Evolutionary conservation across 1,140 invertebrate genomes (phyloP).

Genomic region (Panagrolaimus sp.): DNA sequence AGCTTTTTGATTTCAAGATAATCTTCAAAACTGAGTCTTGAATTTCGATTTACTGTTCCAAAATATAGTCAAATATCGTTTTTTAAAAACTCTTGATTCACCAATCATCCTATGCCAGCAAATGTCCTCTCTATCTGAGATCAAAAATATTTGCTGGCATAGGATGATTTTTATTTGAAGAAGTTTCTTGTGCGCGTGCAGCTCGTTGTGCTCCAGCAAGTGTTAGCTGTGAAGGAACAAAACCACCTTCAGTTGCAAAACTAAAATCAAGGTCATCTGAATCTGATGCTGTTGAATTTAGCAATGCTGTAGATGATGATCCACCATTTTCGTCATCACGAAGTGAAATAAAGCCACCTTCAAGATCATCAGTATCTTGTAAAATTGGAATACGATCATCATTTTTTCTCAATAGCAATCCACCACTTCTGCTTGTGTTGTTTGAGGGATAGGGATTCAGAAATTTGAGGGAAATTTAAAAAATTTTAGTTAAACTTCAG

Average conservation of each 20-base stretch:
- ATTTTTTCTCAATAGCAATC: not conserved
- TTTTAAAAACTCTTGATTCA: too few relatives aligned
- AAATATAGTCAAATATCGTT: too few relatives aligned
- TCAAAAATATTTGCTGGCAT: slow-evolving; percentile 35
- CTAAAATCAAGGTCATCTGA: slow-evolving; percentile 1
- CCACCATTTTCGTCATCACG: too few relatives aligned
- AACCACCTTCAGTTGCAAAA: slow-evolving; percentile 7
- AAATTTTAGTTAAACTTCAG: too few relatives aligned
- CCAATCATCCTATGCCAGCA: too few relatives aligned
- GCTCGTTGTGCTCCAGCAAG: not conserved
- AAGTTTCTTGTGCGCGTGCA: too few relatives aligned
- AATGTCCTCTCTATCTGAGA: slow-evolving; percentile 24
- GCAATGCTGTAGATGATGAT: not conserved
- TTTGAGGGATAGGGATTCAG: slow-evolving; percentile 12
- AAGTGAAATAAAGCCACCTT: not conserved
- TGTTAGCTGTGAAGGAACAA: not conserved
- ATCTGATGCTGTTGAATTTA: not conserved
- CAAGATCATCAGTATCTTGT: not conserved
- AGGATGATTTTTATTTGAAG: slow-evolving; percentile 22
- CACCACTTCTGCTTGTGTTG: not conserved
- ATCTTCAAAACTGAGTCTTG: too few relatives aligned
- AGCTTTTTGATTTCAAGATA: too few relatives aligned
- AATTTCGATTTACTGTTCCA: too few relatives aligned
- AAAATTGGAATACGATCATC: slow-evolving; percentile 5
- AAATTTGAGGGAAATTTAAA: too few relatives aligned